Evolutionary conservation across 2,797 vertebrate genomes (phyloP), one percentile per base, ranked within the genome.

Genomic region (Uromys caudimaculatus): DNA sequence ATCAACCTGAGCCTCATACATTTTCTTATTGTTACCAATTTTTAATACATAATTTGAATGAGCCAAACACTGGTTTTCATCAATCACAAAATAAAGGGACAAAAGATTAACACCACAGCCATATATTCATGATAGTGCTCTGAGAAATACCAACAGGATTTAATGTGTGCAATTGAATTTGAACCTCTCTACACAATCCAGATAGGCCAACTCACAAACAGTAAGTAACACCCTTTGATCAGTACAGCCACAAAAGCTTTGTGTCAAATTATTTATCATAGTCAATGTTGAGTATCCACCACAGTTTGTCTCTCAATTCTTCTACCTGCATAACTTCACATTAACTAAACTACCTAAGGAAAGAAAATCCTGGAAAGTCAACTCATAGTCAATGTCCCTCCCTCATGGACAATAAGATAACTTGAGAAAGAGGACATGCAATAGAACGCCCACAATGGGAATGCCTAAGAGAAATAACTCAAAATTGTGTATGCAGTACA

Each of bases 11-110:
- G 16, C 69, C 88, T 91, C 78, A 91, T 89, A 67, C 29, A 90
- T 91, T 87, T 91, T 77, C 76, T 91, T 95, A 67, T 69, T 90
- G 95, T 94, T 13, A 91, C 29, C 50, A 92, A 52, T 82, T 44
- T 73, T 50, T 41, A 24, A 89, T 77, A 8, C 69, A 78, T 75
- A 97, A 94, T 95, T 76, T 58, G 44, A 95, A 76, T 44, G 47
- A 94, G 85, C 89, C 44, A 89, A 96, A 93, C 17, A 54, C 19
- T 77, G 10, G 24, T 24, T 89, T 92, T 95, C 64, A 90, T 81
- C 91, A 81, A 81, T 92, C 50, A 94, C 29, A 78, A 96, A 82
- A 67, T 67, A 92, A 41, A 84, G 90, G 38, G 86, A 94, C 24
- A 89, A 75, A 89, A 94, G 41, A 83, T 67, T 67, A 84, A 71